A percentile compares a stretch with the other conserved stretches of the same genome.
phyloP scores from a whole-genome alignment of 1,140 invertebrate genomes.

The Nasonia longicornis region DNA sequence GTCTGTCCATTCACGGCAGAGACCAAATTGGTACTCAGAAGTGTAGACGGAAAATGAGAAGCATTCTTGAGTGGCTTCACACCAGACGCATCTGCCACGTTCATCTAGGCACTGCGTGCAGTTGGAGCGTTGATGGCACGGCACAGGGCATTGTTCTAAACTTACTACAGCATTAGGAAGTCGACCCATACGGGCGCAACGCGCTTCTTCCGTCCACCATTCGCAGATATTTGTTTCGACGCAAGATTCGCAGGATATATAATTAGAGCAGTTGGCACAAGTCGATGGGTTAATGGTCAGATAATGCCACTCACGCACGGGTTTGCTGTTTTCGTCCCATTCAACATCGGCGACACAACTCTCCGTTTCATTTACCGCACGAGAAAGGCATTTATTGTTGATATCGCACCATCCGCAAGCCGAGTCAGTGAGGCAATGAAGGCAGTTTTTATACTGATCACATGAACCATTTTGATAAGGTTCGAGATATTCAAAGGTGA shows the following conservation, averaged over 20 bases:
- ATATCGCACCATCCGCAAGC: slow-evolving; percentile 91
- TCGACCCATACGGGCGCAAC: slow-evolving; percentile 84
- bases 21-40: slow-evolving; percentile 91
- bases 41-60: slow-evolving; percentile 96
- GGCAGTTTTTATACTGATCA: slow-evolving; percentile 82
- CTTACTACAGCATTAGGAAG: slow-evolving; percentile 75
- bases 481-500: slow-evolving; percentile 91
- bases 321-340: slow-evolving; percentile 55
- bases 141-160: slow-evolving; percentile 77
- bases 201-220: slow-evolving; percentile 86
- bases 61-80: slow-evolving; percentile 89
- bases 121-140: slow-evolving; percentile 80
- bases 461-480: slow-evolving; percentile 87
- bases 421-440: slow-evolving; percentile 89
- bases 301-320: slow-evolving; percentile 78
- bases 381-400: slow-evolving; percentile 70
- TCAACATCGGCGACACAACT: slow-evolving; percentile 69
- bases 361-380: slow-evolving; percentile 74
- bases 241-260: slow-evolving; percentile 86
- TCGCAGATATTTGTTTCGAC: slow-evolving; percentile 82
- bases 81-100: slow-evolving; percentile 93
- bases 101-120: slow-evolving; percentile 88
- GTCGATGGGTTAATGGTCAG: slow-evolving; percentile 82
- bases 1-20: slow-evolving; percentile 94
- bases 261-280: slow-evolving; percentile 89